Conservation (phyloP, 2,888 invertebrate genomes). For the Apoderus coryli region DNA sequence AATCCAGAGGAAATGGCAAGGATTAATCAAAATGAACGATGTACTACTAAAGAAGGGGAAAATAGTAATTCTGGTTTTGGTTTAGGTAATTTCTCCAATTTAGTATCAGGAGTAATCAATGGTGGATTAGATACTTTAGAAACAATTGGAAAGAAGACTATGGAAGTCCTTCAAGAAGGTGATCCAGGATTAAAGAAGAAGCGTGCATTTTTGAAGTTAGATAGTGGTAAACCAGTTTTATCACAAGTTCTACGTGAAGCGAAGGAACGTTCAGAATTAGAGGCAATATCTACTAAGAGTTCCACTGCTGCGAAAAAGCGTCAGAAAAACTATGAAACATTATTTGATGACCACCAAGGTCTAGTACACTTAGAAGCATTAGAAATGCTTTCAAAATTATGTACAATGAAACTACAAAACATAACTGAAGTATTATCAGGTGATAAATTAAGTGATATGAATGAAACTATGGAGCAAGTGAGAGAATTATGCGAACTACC, state of each 20-base stretch:
- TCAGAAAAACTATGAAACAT: constrained; percentile 43
- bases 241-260: constrained; percentile 55
- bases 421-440: constrained; percentile 36
- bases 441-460: constrained; percentile 47
- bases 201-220: constrained; percentile 48
- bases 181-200: constrained; percentile 79
- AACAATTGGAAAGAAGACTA: constrained; percentile 87
- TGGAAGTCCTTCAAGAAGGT: constrained; percentile 83
- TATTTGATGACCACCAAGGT: constrained; percentile 82
- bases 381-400: constrained; percentile 78
- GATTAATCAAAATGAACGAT: constrained; percentile 19
- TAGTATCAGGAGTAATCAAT: constrained; percentile 47
- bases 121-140: constrained; percentile 81
- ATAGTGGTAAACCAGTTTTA: constrained; percentile 44
- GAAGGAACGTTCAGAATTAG: constrained; percentile 49
- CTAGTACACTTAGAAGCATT: constrained; percentile 81
- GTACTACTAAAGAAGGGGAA: constrained; percentile 4
- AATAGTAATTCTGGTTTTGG: constrained; percentile 13
- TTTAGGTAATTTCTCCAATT: constrained; percentile 41
- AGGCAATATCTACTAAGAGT: no score
- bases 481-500: constrained; percentile 64
- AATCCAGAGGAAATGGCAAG: constrained; percentile 65
- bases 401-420: constrained; percentile 56
- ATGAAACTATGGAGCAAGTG: constrained; percentile 65
- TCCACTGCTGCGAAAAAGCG: constrained; percentile 7